Base-by-base conservation (phyloP, 2,888 invertebrate species). In the Willowsia nigromaculata region DNA sequence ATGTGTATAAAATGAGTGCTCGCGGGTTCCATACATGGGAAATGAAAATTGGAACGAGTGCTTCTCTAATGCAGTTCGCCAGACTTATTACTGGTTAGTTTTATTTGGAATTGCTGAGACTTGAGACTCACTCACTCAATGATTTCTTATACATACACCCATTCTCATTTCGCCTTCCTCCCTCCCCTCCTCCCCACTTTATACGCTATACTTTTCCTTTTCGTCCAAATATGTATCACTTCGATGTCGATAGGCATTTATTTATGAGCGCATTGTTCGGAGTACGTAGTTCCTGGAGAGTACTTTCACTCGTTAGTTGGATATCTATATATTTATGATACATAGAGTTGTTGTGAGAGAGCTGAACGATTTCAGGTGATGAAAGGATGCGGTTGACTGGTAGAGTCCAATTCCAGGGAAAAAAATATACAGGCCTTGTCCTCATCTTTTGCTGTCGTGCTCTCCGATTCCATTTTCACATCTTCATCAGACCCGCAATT, bases 361-460 rank as follows among this genome's bases (percentile, higher is more conserved):
- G 62, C 27, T 25, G 43, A 62, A 56, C 50, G 47, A 76, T 62
- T 85, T 74, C 74, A 76, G 59, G 76, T 76, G 59, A 62, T 62
- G 76, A 76, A 33, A 43, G 47, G 74, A 56, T 25, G 53, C 50
- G 78, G 53, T 47, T 71, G 22, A 25, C 76, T 85, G 76, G 85
- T 68, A 76, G 62, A 86, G 50, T 85, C 85, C 86, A 86, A 80
- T 68, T 53, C 50, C 56, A 33, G 43, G 25, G 62, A 53, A 50
- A 78, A 50, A 68, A 83, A 22, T 40, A 25, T 27, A 71, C 1
- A 37, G 18, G 30, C 15, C 50, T 37, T 56, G 53, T 30, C 33
- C 30, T 81, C 40, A 6, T 81, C 25, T 22, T 43, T 40, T 33
- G 47, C 18, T 40, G 59, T 27, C 56, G 3, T 47, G 9, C 53